A percentile compares a stretch with the other conserved stretches of the same genome.
These are phyloP conservation scores for Penaeus vannamei DNA, from an alignment of 1,140 invertebrate species.

Conservation along the genomic window DNA sequence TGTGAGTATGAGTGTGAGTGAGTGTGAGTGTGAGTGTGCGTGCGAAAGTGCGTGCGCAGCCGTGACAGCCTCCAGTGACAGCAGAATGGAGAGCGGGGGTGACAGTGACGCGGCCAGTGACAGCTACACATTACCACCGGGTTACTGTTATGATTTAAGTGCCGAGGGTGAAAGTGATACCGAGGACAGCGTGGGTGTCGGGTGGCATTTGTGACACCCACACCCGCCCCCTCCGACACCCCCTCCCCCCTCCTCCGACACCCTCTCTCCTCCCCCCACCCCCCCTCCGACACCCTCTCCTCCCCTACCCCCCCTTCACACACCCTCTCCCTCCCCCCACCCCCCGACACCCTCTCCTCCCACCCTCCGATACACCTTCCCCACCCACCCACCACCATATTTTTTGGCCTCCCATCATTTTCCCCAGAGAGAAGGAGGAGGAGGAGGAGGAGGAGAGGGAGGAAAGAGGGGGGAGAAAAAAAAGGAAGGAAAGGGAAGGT, in stretches of 20 bases:
- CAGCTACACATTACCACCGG: conserved; percentile 46
- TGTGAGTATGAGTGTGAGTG: too few relatives aligned
- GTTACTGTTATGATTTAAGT: conserved; percentile 60
- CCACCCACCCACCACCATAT: too few relatives aligned
- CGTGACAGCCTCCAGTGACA: not conserved
- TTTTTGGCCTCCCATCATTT: too few relatives aligned
- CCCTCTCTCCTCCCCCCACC: conserved; percentile 14
- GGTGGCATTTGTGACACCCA: conserved; percentile 25
- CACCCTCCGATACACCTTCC: not conserved
- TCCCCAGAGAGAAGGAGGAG: too few relatives aligned
- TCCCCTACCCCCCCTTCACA: not conserved
- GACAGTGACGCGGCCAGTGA: conserved; percentile 20
- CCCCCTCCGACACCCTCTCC: not conserved
- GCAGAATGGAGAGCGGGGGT: not conserved
- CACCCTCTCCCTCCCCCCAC: conserved; percentile 5
- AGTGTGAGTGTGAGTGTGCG: too few relatives aligned
- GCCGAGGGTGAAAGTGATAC: conserved; percentile 41
- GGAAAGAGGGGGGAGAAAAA: too few relatives aligned
- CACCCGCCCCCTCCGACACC: conserved; percentile 21
- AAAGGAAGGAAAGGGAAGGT: too few relatives aligned
- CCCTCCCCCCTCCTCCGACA: not conserved
- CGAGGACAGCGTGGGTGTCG: conserved; percentile 19
- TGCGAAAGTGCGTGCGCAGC: too few relatives aligned
- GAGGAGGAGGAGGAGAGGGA: too few relatives aligned
- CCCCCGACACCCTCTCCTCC: conserved; percentile 1